Conservation (phyloP, 2,797 vertebrate genomes). For the Coendou prehensilis region DNA sequence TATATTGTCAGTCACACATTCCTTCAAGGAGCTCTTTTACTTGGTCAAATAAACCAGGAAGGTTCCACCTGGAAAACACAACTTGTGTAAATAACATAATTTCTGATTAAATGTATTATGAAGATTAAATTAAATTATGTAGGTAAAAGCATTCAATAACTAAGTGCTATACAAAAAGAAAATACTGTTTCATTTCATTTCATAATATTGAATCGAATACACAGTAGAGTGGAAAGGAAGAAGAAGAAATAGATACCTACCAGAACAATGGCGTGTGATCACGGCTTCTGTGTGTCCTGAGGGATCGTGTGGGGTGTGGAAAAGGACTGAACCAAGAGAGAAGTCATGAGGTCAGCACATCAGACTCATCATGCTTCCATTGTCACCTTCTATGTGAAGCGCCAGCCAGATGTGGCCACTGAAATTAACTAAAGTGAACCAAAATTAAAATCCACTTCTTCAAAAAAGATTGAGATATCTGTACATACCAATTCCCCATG, state of each 20-base stretch:
- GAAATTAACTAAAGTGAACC: neutral
- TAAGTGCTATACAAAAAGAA: conserved; percentile 10
- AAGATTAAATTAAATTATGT: neutral
- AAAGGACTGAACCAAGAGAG: neutral
- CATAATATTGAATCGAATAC: neutral
- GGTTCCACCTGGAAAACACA: neutral
- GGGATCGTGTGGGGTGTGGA: neutral
- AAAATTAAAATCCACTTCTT: neutral
- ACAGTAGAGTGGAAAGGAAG: neutral
- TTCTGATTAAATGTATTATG: neutral
- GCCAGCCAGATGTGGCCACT: too few relatives aligned
- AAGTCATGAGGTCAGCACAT: neutral
- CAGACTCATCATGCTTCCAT: neutral
- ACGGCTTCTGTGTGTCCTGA: neutral
- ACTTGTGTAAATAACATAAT: neutral
- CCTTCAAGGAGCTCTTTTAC: neutral
- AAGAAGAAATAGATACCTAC: neutral
- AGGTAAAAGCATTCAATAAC: neutral
- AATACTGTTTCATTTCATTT: neutral
- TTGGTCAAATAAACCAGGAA: neutral
- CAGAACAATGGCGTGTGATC: neutral
- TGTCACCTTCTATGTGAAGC: neutral
- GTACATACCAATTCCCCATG: neutral
- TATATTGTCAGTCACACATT: neutral
- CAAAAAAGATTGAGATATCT: neutral